phyloP scores from a whole-genome alignment of 1,140 invertebrate genomes.

The Ptiloglossa arizonensis region DNA sequence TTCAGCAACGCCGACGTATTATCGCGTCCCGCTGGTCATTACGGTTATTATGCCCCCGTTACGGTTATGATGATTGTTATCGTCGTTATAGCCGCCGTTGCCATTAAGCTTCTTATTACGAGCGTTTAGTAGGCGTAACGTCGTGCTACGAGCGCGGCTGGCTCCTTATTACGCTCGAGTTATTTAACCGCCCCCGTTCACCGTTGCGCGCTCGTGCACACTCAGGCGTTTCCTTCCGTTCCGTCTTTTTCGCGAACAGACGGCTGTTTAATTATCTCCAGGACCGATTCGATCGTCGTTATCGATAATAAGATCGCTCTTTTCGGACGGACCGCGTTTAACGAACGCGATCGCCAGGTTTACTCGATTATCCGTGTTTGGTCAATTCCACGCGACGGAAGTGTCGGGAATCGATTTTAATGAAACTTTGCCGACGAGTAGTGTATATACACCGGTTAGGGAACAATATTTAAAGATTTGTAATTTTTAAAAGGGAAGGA shows the following conservation, averaged over 20 bases:
- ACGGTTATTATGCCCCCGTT: conserved; percentile 60
- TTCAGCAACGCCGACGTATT: conserved; percentile 44
- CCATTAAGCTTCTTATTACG: conserved; percentile 63
- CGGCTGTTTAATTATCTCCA: conserved; percentile 19
- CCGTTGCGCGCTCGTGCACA: neutral
- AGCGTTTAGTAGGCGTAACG: conserved; percentile 47
- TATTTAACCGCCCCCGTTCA: neutral
- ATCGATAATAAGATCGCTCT: conserved; percentile 28
- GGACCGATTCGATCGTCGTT: conserved; percentile 24
- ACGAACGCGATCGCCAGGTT: neutral
- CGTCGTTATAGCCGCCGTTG: conserved; percentile 42
- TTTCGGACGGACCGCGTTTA: neutral
- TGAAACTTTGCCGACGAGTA: too few species aligned
- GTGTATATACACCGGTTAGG: too few species aligned
- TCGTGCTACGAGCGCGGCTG: neutral
- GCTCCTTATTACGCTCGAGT: conserved; percentile 22
- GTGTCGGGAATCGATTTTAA: too few species aligned
- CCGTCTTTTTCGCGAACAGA: too few species aligned
- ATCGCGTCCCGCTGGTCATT: conserved; percentile 53
- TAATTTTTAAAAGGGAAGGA: too few species aligned
- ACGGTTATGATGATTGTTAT: conserved; percentile 67
- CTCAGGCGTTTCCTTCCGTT: conserved; percentile 7
- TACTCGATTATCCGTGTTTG: conserved; percentile 2
- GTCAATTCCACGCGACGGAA: too few species aligned
- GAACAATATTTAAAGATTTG: too few species aligned